These are phyloP conservation scores for Psophia crepitans DNA, from an alignment of 2,113 vertebrate genomes.

Conservation along the genomic window DNA sequence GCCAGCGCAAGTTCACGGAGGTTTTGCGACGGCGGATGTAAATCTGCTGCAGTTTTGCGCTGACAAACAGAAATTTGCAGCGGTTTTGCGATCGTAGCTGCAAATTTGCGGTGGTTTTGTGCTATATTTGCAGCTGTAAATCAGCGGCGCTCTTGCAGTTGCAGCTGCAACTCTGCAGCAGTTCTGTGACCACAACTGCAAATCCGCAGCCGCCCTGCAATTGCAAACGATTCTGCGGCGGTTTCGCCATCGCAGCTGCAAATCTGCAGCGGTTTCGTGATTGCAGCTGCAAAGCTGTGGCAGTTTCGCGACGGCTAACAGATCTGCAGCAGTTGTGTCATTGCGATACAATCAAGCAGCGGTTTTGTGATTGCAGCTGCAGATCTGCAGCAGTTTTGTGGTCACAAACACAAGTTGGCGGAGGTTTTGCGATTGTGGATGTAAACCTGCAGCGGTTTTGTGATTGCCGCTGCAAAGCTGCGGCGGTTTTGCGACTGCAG, in stretches of 20 bases:
- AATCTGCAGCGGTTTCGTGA: accelerated
- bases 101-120: no score
- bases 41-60: accelerated
- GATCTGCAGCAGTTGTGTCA: accelerated
- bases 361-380: no score
- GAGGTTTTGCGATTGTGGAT: accelerated
- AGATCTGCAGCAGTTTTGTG: no score
- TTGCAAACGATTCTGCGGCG: no score
- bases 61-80: accelerated
- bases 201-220: no score
- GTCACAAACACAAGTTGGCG: no score
- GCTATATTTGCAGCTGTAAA: background rate
- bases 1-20: no score
- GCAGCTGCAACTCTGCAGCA: background rate
- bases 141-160: background rate
- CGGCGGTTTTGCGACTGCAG: no score
- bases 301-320: accelerated
- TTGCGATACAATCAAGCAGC: no score
- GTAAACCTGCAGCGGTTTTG: accelerated
- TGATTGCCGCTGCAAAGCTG: accelerated
- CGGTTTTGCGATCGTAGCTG: accelerated
- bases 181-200: no score
- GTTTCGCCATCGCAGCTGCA: no score
- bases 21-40: accelerated
- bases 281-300: accelerated